Percentiles rank a stretch among this genome's conserved stretches.
Conservation (phyloP, 2,888 invertebrate genomes). For the Clostera curtula region DNA sequence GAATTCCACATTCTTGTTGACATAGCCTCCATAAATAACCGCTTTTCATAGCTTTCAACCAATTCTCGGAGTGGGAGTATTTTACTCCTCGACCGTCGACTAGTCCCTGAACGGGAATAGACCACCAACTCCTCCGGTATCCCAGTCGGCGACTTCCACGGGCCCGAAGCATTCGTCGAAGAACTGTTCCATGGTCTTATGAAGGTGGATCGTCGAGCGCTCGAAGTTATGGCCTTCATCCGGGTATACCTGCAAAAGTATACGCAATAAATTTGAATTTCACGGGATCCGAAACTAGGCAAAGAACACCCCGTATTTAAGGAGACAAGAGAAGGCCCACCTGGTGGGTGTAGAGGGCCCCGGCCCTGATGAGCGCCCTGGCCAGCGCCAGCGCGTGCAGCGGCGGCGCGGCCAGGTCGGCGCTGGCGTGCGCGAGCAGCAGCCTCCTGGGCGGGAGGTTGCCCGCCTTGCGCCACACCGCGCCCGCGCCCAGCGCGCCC, state of each 20-base stretch:
- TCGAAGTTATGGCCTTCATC: conserved; percentile 87
- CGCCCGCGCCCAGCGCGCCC: conserved; percentile 83
- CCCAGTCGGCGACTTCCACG: conserved; percentile 81
- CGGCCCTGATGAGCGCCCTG: conserved; percentile 85
- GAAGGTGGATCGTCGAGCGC: conserved; percentile 84
- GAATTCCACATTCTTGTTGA: no score
- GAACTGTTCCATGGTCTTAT: conserved; percentile 90
- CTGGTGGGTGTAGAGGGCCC: conserved; percentile 89
- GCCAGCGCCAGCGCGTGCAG: conserved; percentile 91
- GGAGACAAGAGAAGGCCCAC: conserved; percentile 67
- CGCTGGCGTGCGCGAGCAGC: conserved; percentile 86
- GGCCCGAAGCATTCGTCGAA: conserved; percentile 89
- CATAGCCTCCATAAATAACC: no score
- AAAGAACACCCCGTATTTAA: no score
- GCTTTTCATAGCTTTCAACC: no score
- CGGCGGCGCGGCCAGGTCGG: conserved; percentile 89
- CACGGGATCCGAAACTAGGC: background rate
- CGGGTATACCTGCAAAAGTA: conserved; percentile 82
- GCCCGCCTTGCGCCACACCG: conserved; percentile 85
- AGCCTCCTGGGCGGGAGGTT: conserved; percentile 78
- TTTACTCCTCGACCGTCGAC: conserved; percentile 11
- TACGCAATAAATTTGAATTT: no score
- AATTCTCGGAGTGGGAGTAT: conserved; percentile 7
- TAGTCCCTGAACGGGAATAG: conserved; percentile 71
- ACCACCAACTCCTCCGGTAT: conserved; percentile 73